These are phyloP conservation scores for Pycnomerus fuliginosus DNA, from an alignment of 2,888 invertebrate species.

Conservation along the genomic window DNA sequence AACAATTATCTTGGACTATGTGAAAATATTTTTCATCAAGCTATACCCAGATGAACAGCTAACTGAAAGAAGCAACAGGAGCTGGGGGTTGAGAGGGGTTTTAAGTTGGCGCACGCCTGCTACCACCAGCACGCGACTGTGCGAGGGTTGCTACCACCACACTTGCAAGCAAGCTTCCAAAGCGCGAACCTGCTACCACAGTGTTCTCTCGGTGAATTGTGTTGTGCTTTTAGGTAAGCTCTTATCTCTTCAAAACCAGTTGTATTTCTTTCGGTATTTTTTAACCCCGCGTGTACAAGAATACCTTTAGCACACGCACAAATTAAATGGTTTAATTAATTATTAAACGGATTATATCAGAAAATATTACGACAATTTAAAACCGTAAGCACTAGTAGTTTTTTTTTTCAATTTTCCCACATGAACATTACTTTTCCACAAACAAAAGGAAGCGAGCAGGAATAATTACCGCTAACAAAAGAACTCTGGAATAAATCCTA, in stretches of 20 bases:
- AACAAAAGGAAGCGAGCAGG: constrained; percentile 28
- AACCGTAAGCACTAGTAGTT: constrained; percentile 33
- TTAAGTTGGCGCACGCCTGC: constrained; percentile 56
- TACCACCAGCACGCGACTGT: constrained; percentile 51
- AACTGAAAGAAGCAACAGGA: constrained; percentile 53
- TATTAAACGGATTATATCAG: background rate
- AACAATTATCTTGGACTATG: constrained; percentile 35
- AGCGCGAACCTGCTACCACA: constrained; percentile 35
- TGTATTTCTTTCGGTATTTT: constrained; percentile 23
- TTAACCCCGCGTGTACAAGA: constrained; percentile 27
- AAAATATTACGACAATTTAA: constrained; percentile 16
- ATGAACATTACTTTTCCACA: constrained; percentile 31
- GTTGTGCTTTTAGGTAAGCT: constrained; percentile 37
- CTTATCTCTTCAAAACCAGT: constrained; percentile 26
- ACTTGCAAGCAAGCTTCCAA: constrained; percentile 45
- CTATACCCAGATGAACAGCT: constrained; percentile 49
- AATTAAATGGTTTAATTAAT: background rate
- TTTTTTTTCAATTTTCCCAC: constrained; percentile 31
- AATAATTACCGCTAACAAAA: constrained; percentile 31
- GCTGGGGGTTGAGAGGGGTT: constrained; percentile 54
- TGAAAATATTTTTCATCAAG: constrained; percentile 42
- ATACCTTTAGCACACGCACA: constrained; percentile 31
- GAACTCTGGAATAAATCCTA: constrained; percentile 32
- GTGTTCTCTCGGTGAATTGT: constrained; percentile 30
- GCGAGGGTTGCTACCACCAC: constrained; percentile 48